phyloP scores from a whole-genome alignment of 1,140 invertebrate genomes.

The Leptinotarsa undecemlineata region DNA sequence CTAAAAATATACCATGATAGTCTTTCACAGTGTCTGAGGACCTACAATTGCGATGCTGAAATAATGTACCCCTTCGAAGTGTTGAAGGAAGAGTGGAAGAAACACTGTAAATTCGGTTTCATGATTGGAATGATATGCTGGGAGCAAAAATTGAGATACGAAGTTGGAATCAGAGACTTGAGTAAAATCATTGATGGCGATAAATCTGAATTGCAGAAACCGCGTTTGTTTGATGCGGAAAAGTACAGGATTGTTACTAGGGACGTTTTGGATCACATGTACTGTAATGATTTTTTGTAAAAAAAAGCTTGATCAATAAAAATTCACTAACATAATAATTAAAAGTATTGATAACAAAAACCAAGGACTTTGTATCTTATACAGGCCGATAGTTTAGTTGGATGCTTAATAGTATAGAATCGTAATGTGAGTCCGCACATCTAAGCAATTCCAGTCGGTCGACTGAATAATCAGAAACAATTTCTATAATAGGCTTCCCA shows the following conservation, averaged over 20 bases:
- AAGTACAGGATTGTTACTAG: slow-evolving; percentile 8
- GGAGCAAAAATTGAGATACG: slow-evolving; percentile 29
- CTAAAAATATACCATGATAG: slow-evolving; percentile 61
- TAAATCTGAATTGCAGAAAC: slow-evolving; percentile 8
- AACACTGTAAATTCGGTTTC: slow-evolving; percentile 49
- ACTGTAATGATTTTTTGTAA: slow-evolving; percentile 16
- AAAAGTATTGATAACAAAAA: too few relatives aligned
- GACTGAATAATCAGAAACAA: too few relatives aligned
- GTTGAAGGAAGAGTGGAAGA: slow-evolving; percentile 52
- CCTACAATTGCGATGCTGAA: slow-evolving; percentile 55
- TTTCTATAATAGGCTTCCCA: too few relatives aligned
- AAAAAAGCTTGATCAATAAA: too few relatives aligned
- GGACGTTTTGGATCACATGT: slow-evolving; percentile 16
- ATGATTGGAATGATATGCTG: slow-evolving; percentile 23
- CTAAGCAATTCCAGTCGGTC: too few relatives aligned
- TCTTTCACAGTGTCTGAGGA: slow-evolving; percentile 51
- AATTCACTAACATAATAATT: too few relatives aligned
- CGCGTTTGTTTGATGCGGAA: slow-evolving; percentile 12
- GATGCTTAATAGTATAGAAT: too few relatives aligned
- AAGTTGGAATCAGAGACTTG: slow-evolving; percentile 10
- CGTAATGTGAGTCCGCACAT: too few relatives aligned
- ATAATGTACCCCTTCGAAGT: slow-evolving; percentile 56
- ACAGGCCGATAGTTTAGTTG: too few relatives aligned
- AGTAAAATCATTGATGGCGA: slow-evolving; percentile 17
- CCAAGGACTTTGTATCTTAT: too few relatives aligned